A percentile compares a stretch with the other conserved stretches of the same genome.
Conservation (phyloP, 2,888 invertebrate genomes). For the Mesoligia furuncula region DNA sequence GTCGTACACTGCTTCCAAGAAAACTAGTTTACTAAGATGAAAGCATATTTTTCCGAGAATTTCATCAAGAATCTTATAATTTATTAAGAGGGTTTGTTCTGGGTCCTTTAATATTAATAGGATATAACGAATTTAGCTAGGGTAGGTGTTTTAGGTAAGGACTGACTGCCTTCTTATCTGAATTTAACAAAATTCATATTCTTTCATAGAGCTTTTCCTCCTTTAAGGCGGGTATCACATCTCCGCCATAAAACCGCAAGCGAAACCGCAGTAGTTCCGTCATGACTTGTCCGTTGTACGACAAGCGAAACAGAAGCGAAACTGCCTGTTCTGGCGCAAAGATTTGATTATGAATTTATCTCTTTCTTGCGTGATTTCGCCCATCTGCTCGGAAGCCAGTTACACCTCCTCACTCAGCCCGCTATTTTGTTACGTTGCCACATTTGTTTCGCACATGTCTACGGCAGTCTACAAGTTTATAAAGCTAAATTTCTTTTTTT, state of each 20-base stretch:
- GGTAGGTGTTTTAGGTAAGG: background rate
- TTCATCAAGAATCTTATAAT: conserved; percentile 30
- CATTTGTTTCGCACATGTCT: background rate
- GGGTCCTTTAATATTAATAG: background rate
- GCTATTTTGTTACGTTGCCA: background rate
- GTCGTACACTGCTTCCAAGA: conserved; percentile 10
- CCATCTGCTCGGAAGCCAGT: background rate
- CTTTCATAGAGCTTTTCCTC: background rate
- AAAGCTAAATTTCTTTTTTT: background rate
- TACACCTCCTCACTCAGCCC: background rate
- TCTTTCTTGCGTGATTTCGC: background rate
- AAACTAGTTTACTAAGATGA: conserved; percentile 27
- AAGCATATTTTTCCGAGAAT: conserved; percentile 30
- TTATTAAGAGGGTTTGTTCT: conserved; percentile 1
- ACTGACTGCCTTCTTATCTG: background rate
- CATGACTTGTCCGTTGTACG: background rate
- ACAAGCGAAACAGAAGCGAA: background rate
- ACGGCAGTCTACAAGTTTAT: background rate
- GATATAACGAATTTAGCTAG: background rate
- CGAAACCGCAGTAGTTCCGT: background rate
- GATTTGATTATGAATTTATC: no score
- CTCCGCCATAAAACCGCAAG: background rate
- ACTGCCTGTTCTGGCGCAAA: background rate
- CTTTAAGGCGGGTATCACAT: background rate
- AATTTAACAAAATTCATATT: background rate